Evolutionary conservation across 2,113 vertebrate genomes (phyloP), one percentile per base, ranked within the genome.

Genomic region (Dipodomys merriami): DNA sequence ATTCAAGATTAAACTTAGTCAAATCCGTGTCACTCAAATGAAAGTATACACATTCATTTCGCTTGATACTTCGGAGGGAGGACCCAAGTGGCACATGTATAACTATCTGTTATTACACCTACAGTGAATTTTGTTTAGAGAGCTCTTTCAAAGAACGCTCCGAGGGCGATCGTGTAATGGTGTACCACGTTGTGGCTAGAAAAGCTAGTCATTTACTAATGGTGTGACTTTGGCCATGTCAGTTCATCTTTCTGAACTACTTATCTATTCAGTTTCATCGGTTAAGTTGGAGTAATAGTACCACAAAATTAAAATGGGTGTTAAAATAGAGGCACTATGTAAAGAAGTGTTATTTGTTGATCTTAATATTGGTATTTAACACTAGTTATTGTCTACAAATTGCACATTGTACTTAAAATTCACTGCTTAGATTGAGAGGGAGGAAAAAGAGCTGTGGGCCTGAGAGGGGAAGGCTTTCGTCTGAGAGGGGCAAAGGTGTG

Each of bases 1-100:
- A 39, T 78, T 83, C 10, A 73, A 68, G 62, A 69, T 82, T 91
- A 91, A 85, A 82, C 82, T 93, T 60, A 69, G n/a, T 93, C 46
- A 83, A 35, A 69, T 94, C 35, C n/a, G 46, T 62, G 80, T n/a
- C 39, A 29, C 44, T 83, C 39, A 76, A 90, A 76, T 74, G 65
- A 83, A 93, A 91, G 29, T 71, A 20, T 49, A 12, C 30, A 53
- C 3, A 4, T 86, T 10, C 67, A 5, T 81, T 89, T 84, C 76
- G 57, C 39, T 83, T 86, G 49, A 23, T 93, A 27, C 81, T 85
- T 94, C 90, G 67, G 44, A 89, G 20, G 35, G 30, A 73, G 23
- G 11, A 23, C 27, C 46, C 82, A 53, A 90, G 71, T 74, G 39
- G 23, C 1, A 8, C 86, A 30, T 71, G 78, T 57, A 3, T 65